Base-by-base conservation (phyloP, 2,797 vertebrate genomes). In the Esox lucius region DNA sequence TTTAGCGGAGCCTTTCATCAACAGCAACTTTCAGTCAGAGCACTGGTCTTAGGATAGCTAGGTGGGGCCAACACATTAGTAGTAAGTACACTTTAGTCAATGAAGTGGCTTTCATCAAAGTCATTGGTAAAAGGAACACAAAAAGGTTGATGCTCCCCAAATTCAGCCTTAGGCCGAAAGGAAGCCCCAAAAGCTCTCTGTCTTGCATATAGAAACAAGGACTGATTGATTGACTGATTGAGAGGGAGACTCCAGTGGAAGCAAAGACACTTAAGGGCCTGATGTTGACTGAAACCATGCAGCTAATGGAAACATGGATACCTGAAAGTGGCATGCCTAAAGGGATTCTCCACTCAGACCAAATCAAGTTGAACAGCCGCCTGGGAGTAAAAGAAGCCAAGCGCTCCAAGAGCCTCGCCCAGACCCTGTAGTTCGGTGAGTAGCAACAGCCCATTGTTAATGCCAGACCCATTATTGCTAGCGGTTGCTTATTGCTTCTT, bases 301-400 rank as follows among this genome's bases (percentile, higher is more conserved):
- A 85, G 74, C 83, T 88, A 90, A 88, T 59, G 8, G 42, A 8
- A 46, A 7, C 42, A 46, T 87, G 81, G 87, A 91, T 87, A 86
- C 79, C 85, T 89, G 88, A 88, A 86, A 88, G 85, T 72, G 77
- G 73, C 78, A 46, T 9, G 11, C 11, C 1, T 8, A 1, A 8
- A 46, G 6, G 11, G 11, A n/a, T n/a, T n/a, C n/a, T n/a, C n/a
- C n/a, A n/a, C n/a, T n/a, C n/a, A n/a, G n/a, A 46, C 42, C 1
- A 7, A 84, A 86, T 91, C 80, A 87, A 72, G 19, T 71, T 66
- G 56, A 81, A 48, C 71, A 86, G 83, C 81, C 88, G 80, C 80
- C 72, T 8, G 75, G 81, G 85, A 88, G 88, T 66, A 70, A 66
- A 56, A 53, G 68, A 53, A 19, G 16, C 17, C 17, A 16, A 53